phyloP scores from a whole-genome alignment of 2,113 vertebrate genomes.

The Triplophysa rosa region DNA sequence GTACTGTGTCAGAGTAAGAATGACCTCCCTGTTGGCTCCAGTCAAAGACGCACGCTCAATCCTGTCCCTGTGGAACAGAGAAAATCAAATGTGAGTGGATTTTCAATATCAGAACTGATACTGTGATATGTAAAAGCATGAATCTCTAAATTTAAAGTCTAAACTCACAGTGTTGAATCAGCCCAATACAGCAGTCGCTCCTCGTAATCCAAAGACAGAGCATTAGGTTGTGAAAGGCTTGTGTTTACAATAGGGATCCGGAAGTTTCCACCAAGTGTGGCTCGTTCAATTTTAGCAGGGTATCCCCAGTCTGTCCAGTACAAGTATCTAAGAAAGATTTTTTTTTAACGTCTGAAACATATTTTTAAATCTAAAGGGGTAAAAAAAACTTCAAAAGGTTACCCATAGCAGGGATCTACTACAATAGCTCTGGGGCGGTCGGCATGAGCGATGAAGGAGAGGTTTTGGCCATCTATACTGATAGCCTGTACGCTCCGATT shows the following conservation, averaged over 20 bases:
- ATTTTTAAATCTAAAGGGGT: neutral
- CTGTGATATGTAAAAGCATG: neutral
- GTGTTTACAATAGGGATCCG: conserved; percentile 64
- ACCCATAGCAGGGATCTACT: conserved; percentile 92
- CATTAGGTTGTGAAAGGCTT: conserved; percentile 65
- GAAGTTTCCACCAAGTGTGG: conserved; percentile 72
- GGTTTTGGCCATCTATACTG: conserved; percentile 81
- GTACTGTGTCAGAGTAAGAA: conserved; percentile 77
- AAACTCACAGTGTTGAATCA: conserved; percentile 67
- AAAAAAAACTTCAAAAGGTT: conserved; percentile 35
- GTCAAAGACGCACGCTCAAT: conserved; percentile 85
- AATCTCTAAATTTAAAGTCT: too few relatives aligned
- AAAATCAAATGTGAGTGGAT: neutral
- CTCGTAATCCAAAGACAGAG: conserved; percentile 69
- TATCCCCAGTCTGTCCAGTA: conserved; percentile 76
- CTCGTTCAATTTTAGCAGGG: conserved; percentile 73
- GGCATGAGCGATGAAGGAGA: conserved; percentile 78
- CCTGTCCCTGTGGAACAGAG: conserved; percentile 75
- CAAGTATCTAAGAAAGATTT: conserved; percentile 62
- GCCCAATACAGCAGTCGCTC: conserved; percentile 77
- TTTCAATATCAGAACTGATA: neutral
- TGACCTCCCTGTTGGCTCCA: conserved; percentile 81
- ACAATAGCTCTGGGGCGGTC: conserved; percentile 80
- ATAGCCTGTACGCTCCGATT: conserved; percentile 83
- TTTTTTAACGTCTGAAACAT: neutral